phyloP scores from a whole-genome alignment of 2,888 invertebrate genomes.

The Bugulina stolonifera region DNA sequence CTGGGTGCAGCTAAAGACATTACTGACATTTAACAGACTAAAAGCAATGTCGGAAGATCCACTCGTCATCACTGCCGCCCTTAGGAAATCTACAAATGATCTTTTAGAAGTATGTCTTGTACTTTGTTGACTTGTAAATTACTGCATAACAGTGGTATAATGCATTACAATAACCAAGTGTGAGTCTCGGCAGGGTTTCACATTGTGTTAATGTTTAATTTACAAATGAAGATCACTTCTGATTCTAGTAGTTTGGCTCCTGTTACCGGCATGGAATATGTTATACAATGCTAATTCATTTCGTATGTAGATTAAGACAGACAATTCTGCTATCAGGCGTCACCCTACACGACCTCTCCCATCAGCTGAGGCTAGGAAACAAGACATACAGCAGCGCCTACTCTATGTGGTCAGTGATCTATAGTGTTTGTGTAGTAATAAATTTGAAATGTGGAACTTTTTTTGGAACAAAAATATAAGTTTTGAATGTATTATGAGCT shows the following conservation, averaged over 20 bases:
- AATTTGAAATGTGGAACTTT: too few relatives aligned
- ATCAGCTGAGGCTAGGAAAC: not conserved
- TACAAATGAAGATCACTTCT: too few relatives aligned
- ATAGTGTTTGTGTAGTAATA: too few relatives aligned
- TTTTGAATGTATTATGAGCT: too few relatives aligned
- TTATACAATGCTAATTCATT: not conserved
- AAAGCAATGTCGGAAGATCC: constrained; percentile 63
- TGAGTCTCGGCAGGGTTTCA: too few relatives aligned
- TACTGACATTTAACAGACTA: constrained; percentile 83
- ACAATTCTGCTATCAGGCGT: not conserved
- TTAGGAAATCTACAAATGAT: constrained; percentile 68
- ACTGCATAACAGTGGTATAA: too few relatives aligned
- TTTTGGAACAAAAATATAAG: too few relatives aligned
- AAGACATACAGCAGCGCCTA: not conserved
- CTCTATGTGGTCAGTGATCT: constrained; percentile 17
- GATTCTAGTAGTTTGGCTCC: too few relatives aligned
- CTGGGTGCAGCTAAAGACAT: constrained; percentile 75
- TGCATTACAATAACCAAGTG: too few relatives aligned
- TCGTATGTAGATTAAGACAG: not conserved
- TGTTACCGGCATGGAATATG: too few relatives aligned
- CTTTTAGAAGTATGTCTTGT: constrained; percentile 63
- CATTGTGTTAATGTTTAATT: too few relatives aligned
- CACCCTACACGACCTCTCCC: constrained; percentile 1
- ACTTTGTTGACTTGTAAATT: too few relatives aligned
- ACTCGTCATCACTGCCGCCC: constrained; percentile 66